Conservation (phyloP, 2,797 vertebrate genomes). For the Potorous gilbertii region DNA sequence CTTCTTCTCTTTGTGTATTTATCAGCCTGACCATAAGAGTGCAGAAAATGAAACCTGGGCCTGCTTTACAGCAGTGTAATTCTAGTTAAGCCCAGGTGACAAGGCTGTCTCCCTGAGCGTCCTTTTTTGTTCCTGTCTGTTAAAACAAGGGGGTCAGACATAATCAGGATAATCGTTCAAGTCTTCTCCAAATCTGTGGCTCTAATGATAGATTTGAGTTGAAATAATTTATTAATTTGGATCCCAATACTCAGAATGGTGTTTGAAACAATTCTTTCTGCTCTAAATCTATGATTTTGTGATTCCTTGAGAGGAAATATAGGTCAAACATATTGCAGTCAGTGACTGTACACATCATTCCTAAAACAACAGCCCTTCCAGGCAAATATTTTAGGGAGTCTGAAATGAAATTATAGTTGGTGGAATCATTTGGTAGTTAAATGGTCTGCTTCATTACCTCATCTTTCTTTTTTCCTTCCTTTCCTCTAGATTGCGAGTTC, state of each 20-base stretch:
- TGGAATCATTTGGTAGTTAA: accelerated
- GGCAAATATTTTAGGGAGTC: background rate
- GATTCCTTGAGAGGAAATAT: background rate
- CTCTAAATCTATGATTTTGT: background rate
- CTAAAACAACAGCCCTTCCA: background rate
- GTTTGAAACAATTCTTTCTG: constrained; percentile 18
- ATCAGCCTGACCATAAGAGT: constrained; percentile 28
- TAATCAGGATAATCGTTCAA: background rate
- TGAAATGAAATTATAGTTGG: background rate
- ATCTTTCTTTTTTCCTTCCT: constrained; percentile 8
- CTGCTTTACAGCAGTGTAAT: background rate
- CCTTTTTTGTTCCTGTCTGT: background rate
- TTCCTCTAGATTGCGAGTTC: constrained; percentile 88
- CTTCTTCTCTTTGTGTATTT: constrained; percentile 14
- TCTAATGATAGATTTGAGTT: background rate
- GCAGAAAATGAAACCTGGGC: background rate
- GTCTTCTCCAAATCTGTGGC: background rate
- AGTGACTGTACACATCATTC: background rate
- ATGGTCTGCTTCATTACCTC: background rate
- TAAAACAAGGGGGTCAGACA: background rate
- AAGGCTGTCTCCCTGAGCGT: background rate
- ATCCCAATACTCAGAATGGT: background rate
- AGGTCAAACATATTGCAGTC: background rate
- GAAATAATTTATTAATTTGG: constrained; percentile 7
- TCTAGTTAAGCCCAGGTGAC: background rate